A percentile compares a stretch with the other conserved stretches of the same genome.
Conservation (phyloP, 2,113 vertebrate species). For the Callaeas wilsoni region DNA sequence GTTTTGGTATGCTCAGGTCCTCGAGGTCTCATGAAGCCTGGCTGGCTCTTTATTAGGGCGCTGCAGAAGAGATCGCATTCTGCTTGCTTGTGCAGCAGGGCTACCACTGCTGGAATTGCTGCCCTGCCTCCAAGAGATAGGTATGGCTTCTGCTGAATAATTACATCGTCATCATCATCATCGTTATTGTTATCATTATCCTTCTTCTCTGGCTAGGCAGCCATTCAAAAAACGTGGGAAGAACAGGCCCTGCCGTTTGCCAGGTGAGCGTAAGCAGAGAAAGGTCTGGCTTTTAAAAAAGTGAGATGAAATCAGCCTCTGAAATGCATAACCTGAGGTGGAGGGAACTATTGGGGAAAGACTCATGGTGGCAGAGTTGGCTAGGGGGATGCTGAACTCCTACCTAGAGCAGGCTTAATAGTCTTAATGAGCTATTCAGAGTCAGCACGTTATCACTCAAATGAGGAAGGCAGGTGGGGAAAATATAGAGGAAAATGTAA, state of each 20-base stretch:
- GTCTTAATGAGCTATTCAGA: background rate
- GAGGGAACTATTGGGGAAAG: background rate
- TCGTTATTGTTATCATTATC: too few relatives aligned
- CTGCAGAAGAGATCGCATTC: background rate
- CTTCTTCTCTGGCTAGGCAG: rapidly evolving
- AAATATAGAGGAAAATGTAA: background rate
- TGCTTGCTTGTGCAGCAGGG: background rate
- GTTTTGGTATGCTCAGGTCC: background rate
- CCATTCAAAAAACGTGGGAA: background rate
- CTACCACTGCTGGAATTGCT: background rate
- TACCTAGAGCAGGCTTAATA: background rate
- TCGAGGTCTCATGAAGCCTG: background rate
- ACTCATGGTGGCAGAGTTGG: background rate
- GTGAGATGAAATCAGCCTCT: background rate
- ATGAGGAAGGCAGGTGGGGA: background rate
- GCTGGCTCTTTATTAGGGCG: background rate
- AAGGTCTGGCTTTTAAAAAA: background rate
- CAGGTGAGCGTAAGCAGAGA: background rate
- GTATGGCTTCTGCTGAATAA: background rate
- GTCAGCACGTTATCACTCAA: background rate
- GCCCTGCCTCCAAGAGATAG: background rate
- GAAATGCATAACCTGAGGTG: background rate
- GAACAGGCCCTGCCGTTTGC: background rate
- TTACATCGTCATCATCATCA: too few relatives aligned
- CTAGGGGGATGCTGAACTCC: background rate